phyloP scores from a whole-genome alignment of 2,888 invertebrate species.

The Hirtodrosophila alboralis region DNA sequence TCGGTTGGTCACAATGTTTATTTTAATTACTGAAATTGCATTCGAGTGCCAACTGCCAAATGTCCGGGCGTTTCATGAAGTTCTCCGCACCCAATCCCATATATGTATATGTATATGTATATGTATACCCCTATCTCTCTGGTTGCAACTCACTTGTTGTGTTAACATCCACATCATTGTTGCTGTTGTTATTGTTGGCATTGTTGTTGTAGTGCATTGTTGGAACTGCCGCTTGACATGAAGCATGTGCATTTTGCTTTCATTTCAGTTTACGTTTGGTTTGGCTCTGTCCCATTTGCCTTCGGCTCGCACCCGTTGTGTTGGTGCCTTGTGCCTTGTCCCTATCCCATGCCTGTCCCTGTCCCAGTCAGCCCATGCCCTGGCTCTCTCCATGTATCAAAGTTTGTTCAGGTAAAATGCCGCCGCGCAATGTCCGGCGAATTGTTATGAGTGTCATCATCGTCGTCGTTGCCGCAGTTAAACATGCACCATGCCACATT shows the following conservation, averaged over 20 bases:
- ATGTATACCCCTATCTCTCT: background rate
- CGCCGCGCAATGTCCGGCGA: slow-evolving; percentile 47
- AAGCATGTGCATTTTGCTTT: slow-evolving; percentile 69
- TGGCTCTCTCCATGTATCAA: slow-evolving; percentile 70
- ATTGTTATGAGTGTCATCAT: slow-evolving; percentile 78
- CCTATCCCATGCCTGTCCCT: slow-evolving; percentile 12
- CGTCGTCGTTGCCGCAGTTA: slow-evolving; percentile 50
- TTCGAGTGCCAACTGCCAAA: slow-evolving; percentile 77
- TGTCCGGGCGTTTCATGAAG: slow-evolving; percentile 34
- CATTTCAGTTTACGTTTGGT: slow-evolving; percentile 75
- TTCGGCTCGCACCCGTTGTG: slow-evolving; percentile 48
- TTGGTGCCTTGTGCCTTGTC: too few relatives aligned
- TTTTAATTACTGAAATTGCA: slow-evolving; percentile 80
- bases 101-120: too few relatives aligned
- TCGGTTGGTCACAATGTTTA: slow-evolving; percentile 63
- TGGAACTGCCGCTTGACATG: slow-evolving; percentile 54
- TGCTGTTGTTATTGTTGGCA: slow-evolving; percentile 35
- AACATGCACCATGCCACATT: slow-evolving; percentile 63
- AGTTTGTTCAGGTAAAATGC: slow-evolving; percentile 79
- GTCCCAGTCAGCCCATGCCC: too few relatives aligned
- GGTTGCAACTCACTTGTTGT: slow-evolving; percentile 57
- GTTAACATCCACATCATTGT: slow-evolving; percentile 57
- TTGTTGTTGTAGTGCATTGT: slow-evolving; percentile 48
- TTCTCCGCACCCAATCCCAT: slow-evolving; percentile 25
- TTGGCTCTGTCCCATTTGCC: slow-evolving; percentile 63